Evolutionary conservation across 2,113 vertebrate species (phyloP).

Genomic region (Penelope pileata): DNA sequence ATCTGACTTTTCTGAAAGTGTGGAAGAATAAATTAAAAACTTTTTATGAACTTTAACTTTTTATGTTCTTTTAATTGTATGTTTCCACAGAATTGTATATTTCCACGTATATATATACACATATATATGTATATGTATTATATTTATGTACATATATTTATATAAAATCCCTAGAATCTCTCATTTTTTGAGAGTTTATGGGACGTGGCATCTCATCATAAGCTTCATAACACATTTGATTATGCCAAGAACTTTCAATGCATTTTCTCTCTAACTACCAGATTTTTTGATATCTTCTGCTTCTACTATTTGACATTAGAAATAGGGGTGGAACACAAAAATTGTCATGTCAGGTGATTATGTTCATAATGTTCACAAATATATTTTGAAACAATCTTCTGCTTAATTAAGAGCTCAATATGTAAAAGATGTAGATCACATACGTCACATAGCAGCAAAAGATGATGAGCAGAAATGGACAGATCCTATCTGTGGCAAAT

Average conservation of each 20-base stretch:
- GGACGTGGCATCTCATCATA: neutral
- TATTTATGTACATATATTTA: neutral
- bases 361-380: neutral
- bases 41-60: neutral
- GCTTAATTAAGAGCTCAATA: neutral
- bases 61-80: neutral
- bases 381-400: neutral
- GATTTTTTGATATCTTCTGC: neutral
- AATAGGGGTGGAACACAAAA: neutral
- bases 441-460: neutral
- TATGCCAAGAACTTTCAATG: neutral
- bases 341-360: neutral
- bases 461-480: neutral
- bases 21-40: neutral
- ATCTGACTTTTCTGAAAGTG: neutral
- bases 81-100: neutral
- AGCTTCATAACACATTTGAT: neutral
- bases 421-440: neutral
- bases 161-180: neutral
- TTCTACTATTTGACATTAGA: neutral
- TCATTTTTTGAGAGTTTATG: neutral
- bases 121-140: fast-evolving
- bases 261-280: neutral
- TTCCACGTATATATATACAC: neutral
- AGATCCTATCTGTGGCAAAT: neutral